phyloP scores from a whole-genome alignment of 2,888 invertebrate species.

The Oxyscelio sp. region DNA sequence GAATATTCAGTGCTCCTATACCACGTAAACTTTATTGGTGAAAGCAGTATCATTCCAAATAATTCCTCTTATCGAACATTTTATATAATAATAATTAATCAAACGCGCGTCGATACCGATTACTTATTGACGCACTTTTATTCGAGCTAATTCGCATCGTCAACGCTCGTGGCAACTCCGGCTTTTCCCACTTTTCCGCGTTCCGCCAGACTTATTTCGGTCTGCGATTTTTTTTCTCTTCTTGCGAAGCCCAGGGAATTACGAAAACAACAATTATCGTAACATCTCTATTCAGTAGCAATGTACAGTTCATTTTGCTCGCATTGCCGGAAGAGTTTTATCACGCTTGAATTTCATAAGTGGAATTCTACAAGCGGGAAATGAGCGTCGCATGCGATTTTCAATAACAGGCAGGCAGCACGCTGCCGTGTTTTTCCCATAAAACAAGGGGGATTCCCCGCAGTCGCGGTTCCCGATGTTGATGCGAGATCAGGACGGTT shows the following conservation, averaged over 20 bases:
- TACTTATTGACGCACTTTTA: conserved; percentile 50
- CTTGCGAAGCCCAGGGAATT: neutral
- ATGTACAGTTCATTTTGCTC: conserved; percentile 61
- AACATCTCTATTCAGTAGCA: conserved; percentile 57
- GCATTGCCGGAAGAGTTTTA: conserved; percentile 66
- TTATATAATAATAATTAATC: conserved; percentile 69
- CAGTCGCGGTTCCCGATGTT: conserved; percentile 68
- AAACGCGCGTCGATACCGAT: conserved; percentile 45
- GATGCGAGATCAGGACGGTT: conserved; percentile 69
- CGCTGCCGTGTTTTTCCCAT: conserved; percentile 71
- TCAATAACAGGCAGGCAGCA: conserved; percentile 71
- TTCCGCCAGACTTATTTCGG: too few relatives aligned
- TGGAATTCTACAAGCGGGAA: conserved; percentile 70
- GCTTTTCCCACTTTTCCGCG: too few relatives aligned
- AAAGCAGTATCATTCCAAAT: conserved; percentile 74
- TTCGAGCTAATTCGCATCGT: conserved; percentile 41
- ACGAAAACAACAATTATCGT: conserved; percentile 53
- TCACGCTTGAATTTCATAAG: conserved; percentile 71
- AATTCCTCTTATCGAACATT: conserved; percentile 68
- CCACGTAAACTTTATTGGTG: conserved; percentile 75
- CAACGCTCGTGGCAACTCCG: conserved; percentile 1
- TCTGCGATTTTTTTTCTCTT: conserved; percentile 3
- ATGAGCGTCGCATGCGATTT: conserved; percentile 75
- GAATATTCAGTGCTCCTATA: conserved; percentile 75
- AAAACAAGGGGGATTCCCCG: conserved; percentile 66